A percentile compares a stretch with the other conserved stretches of the same genome.
Conservation (phyloP, 2,888 invertebrate genomes). For the Agonopterix arenella region DNA sequence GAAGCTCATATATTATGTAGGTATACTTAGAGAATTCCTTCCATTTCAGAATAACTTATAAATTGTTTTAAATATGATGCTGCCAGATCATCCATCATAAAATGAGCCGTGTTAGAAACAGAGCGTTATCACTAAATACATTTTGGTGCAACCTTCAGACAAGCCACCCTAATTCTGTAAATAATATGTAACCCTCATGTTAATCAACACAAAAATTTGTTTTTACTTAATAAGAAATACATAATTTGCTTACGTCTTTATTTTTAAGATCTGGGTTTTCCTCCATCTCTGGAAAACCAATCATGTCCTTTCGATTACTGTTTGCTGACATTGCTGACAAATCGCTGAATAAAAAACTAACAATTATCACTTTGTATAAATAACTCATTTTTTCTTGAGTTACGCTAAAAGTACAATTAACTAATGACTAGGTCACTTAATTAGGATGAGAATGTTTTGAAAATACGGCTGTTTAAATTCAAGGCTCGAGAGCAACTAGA, state of each 20-base stretch:
- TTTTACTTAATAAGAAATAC: not conserved
- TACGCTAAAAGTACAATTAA: not conserved
- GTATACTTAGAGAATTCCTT: too few species aligned
- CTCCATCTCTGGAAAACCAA: conserved; percentile 62
- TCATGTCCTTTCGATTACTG: conserved; percentile 32
- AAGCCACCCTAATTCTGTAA: too few species aligned
- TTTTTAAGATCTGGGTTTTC: conserved; percentile 47
- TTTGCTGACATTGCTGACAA: conserved; percentile 21
- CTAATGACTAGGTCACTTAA: not conserved
- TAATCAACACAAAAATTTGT: not conserved
- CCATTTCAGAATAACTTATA: too few species aligned
- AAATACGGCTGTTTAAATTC: conserved; percentile 16
- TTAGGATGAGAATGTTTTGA: not conserved
- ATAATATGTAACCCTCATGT: not conserved
- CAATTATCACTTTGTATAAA: conserved; percentile 19
- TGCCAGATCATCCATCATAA: too few species aligned
- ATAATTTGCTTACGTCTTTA: conserved; percentile 41
- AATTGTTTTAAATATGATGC: too few species aligned
- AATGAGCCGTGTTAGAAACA: too few species aligned
- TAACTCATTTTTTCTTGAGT: conserved; percentile 22
- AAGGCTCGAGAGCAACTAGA: conserved; percentile 30
- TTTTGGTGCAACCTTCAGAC: too few species aligned
- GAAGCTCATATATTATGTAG: too few species aligned
- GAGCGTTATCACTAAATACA: too few species aligned
- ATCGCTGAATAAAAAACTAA: conserved; percentile 24